phyloP scores from a whole-genome alignment of 2,113 vertebrate species.

The Stigmatopora argus region DNA sequence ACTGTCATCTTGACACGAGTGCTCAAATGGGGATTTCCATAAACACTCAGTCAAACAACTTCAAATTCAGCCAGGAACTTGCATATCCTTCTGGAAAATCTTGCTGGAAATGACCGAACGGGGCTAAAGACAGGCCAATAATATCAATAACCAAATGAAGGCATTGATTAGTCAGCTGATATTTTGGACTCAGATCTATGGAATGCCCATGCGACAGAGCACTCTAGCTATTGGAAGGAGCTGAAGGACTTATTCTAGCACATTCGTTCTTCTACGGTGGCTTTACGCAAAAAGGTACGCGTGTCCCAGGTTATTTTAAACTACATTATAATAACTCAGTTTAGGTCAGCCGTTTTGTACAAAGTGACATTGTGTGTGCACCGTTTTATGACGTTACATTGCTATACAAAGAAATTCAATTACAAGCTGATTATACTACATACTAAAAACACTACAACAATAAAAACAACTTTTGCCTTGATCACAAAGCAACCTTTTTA shows the following conservation, averaged over 20 bases:
- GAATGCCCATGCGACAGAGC: background rate
- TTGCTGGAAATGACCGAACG: slow-evolving; percentile 32
- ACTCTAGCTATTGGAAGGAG: slow-evolving; percentile 9
- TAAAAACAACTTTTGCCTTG: background rate
- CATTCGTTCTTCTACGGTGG: slow-evolving; percentile 4
- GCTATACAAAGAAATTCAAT: background rate
- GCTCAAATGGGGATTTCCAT: slow-evolving; percentile 29
- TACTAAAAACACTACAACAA: background rate
- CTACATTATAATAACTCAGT: background rate
- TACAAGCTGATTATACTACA: background rate
- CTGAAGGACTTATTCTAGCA: slow-evolving; percentile 20
- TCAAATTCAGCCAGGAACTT: slow-evolving; percentile 23
- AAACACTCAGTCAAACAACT: slow-evolving; percentile 30
- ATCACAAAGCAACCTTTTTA: slow-evolving; percentile 33
- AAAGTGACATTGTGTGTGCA: background rate
- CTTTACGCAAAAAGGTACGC: slow-evolving; percentile 25
- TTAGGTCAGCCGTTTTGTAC: background rate
- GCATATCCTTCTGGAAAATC: slow-evolving; percentile 8
- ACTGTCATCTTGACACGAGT: slow-evolving; percentile 55
- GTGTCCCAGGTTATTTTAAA: background rate
- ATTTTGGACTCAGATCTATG: slow-evolving; percentile 8
- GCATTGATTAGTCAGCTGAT: slow-evolving; percentile 13
- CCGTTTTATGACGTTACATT: background rate
- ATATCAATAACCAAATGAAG: slow-evolving; percentile 5
- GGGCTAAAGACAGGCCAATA: slow-evolving; percentile 6